These are phyloP conservation scores for Pseudomyrmex flavicornis DNA, from an alignment of 1,140 invertebrate genomes.

Conservation along the genomic window DNA sequence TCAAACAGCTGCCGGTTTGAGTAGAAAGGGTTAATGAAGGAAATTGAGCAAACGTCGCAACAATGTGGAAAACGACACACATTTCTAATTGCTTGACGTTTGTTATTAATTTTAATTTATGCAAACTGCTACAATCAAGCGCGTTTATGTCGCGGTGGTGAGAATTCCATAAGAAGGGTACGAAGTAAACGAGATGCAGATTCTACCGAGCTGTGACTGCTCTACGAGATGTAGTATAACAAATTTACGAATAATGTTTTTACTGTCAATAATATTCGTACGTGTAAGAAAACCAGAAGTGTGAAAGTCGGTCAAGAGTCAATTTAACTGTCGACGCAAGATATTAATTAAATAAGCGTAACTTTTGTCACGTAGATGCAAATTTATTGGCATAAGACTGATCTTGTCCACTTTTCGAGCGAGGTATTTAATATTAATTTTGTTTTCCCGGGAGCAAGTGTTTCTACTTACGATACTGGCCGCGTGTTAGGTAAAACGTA, in stretches of 20 bases:
- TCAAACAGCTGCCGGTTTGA: not conserved
- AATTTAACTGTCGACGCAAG: too few species aligned
- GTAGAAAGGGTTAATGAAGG: not conserved
- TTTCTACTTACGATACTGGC: not conserved
- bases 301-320: too few species aligned
- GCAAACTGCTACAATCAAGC: not conserved
- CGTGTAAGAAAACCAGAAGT: not conserved
- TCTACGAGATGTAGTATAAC: not conserved
- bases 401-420: too few species aligned
- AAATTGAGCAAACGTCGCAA: not conserved
- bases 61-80: not conserved
- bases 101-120: not conserved
- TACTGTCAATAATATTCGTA: not conserved
- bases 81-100: not conserved
- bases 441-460: not conserved
- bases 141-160: constrained; percentile 3
- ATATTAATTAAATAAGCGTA: not conserved
- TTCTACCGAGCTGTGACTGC: constrained; percentile 6
- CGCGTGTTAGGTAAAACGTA: not conserved
- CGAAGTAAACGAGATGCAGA: not conserved
- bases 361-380: too few species aligned
- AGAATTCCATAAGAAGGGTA: constrained; percentile 1
- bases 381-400: too few species aligned
- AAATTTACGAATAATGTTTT: constrained; percentile 13
- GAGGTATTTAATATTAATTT: not conserved